phyloP scores from a whole-genome alignment of 2,888 invertebrate genomes.

The Listrodromus nycthemerus region DNA sequence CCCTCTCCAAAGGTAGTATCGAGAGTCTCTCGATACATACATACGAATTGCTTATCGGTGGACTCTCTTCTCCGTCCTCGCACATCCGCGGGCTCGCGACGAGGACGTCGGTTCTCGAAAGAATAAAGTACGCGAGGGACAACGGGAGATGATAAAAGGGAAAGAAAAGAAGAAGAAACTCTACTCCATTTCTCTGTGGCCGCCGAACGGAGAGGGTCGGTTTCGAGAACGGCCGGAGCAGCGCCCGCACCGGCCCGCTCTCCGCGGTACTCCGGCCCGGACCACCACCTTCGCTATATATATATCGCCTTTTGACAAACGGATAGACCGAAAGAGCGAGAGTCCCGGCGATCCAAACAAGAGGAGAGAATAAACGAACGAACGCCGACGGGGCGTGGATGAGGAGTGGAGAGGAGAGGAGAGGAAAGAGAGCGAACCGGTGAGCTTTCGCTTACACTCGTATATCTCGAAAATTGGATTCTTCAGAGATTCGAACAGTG shows the following conservation, averaged over 20 bases:
- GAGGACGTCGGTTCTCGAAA: slow-evolving; percentile 43
- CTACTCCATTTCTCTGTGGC: slow-evolving; percentile 4
- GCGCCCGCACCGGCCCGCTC: slow-evolving; percentile 18
- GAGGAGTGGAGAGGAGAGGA: slow-evolving; percentile 31
- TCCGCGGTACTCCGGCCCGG: slow-evolving; percentile 55
- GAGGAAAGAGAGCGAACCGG: slow-evolving; percentile 43
- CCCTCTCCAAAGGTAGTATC: background rate
- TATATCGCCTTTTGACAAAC: slow-evolving; percentile 80
- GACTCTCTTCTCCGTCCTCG: slow-evolving; percentile 67
- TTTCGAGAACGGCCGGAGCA: background rate
- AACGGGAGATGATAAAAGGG: slow-evolving; percentile 53
- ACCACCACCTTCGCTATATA: slow-evolving; percentile 75
- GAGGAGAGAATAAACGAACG: slow-evolving; percentile 34
- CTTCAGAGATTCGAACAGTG: slow-evolving; percentile 79
- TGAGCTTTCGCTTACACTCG: slow-evolving; percentile 74
- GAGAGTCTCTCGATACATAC: slow-evolving; percentile 72
- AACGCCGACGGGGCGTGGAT: slow-evolving; percentile 16
- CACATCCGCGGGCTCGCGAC: slow-evolving; percentile 37
- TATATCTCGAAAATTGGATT: slow-evolving; percentile 83
- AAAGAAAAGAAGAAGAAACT: slow-evolving; percentile 20
- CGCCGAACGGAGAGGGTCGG: slow-evolving; percentile 3
- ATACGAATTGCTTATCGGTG: slow-evolving; percentile 76
- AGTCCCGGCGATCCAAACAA: slow-evolving; percentile 50
- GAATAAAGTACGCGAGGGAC: slow-evolving; percentile 62
- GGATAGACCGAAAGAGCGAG: slow-evolving; percentile 53